Evolutionary conservation across 2,888 invertebrate genomes (phyloP), one percentile per base, ranked within the genome.

Genomic region (Noctua comes): DNA sequence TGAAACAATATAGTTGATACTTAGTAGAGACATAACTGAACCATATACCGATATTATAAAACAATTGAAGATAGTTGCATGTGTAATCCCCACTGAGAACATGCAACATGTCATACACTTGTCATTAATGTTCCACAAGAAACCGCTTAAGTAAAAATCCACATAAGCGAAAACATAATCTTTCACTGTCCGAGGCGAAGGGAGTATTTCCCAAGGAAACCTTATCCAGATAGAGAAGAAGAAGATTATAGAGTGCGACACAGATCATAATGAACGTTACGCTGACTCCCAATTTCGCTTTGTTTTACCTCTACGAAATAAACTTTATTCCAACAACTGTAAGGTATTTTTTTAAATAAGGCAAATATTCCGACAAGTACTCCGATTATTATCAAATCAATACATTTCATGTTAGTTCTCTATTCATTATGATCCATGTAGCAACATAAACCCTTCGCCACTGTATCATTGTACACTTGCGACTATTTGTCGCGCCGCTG

Each of bases 401-500:
- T 40, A 65, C 13, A 65, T 65, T 65, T n/a, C 16, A 27, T n/a
- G 18, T 27, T 40, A 51, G 18, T 43, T 46, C 10, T 24, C 24
- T 4, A 69, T 62, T 76, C 27, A 76, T 76, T 75, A 7, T 27
- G 59, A 62, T 27, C 62, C 59, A 3, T 48, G 54, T 77, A 66
- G 36, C 40, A 65, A 10, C 66, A 18, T 77, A 57, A 77, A 51
- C 48, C 64, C 64, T 57, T 77, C 83, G 83, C 69, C 77, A 77
- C 48, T 77, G 57, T 64, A 66, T 51, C 69, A 82, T 69, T 80
- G 77, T 77, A 54, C 77, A 82, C 84, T 69, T 79, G 86, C 87
- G 86, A 87, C 83, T 70, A 72, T 78, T 69, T 83, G 79, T 88
- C 86, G 90, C 90, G 89, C 88, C 88, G 91, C 90, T 90, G 86